Evolutionary conservation across 2,888 invertebrate species (phyloP), one percentile per base, ranked within the genome.

Genomic region (Oscheius sp.): DNA sequence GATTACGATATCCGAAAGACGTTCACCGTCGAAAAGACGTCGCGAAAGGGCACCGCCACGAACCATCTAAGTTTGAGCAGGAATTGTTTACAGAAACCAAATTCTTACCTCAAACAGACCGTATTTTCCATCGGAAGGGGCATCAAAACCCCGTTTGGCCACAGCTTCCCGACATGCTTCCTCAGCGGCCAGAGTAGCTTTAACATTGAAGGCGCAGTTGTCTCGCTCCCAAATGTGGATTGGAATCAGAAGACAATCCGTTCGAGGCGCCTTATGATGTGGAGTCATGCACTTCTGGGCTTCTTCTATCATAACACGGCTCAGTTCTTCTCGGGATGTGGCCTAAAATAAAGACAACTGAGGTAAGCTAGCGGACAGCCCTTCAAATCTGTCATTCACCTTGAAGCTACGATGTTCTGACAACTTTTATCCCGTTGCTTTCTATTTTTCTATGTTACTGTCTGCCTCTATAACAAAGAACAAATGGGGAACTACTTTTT

Each of bases 141-240:
- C 80, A 51, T 83, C 76, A 73, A 80, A 79, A 4, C 76, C 72
- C 7, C 75, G 72, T 48, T 79, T 76, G 0, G 70, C 74, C 7
- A 80, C 63, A 0, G 79, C 81, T 66, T 80, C 77, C 7, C 78
- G 73, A 53, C 70, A 59, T 7, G 81, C 81, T 68, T 84, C 83
- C 50, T 82, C 81, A 11, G 85, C 81, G 0, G 79, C 84, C 60
- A 82, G 73, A 7, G 79, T 79, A n/a, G 82, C 78, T 73, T 86
- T 81, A 1, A 84, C 85, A 75, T 88, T 88, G 80, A 88, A 88
- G 33, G 86, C 81, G 59, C 80, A 78, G 73, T 88, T 89, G 55
- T 89, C 88, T 55, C 81, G 80, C 59, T 84, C 80, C 81, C 84
- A 85, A 13, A 89, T 72, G 75, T 86, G 86, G 21, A 88, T 81